Evolutionary conservation across 1,140 invertebrate species (phyloP).

Genomic region (Drosophila teissieri): DNA sequence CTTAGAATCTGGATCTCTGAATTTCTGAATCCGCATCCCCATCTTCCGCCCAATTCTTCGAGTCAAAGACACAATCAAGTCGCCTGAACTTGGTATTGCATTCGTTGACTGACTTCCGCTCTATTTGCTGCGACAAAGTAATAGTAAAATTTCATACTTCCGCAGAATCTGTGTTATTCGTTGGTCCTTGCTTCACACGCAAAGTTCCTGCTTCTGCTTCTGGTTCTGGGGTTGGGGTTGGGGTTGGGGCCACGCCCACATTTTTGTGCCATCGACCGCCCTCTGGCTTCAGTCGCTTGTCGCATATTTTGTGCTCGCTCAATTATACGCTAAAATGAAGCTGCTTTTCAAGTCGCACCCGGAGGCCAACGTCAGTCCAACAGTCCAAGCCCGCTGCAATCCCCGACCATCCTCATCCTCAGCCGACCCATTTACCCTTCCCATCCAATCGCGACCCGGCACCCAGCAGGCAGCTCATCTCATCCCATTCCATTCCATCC

Average conservation of each 20-base stretch:
- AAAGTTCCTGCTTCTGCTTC: not conserved
- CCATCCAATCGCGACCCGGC: not conserved
- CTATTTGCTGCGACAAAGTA: slow-evolving; percentile 80
- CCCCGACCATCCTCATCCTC: not conserved
- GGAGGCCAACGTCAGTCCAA: slow-evolving; percentile 52
- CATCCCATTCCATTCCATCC: not conserved
- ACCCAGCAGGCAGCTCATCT: too few relatives aligned
- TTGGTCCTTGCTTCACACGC: slow-evolving; percentile 10
- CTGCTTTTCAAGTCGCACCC: slow-evolving; percentile 69
- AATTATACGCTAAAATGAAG: slow-evolving; percentile 82
- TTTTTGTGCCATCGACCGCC: slow-evolving; percentile 39
- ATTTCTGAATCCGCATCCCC: not conserved
- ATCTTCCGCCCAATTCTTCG: slow-evolving; percentile 16
- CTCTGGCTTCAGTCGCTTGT: slow-evolving; percentile 61
- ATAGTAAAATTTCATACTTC: slow-evolving; percentile 81
- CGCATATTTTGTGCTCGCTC: slow-evolving; percentile 77
- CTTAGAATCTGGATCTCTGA: too few relatives aligned
- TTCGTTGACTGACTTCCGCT: slow-evolving; percentile 80
- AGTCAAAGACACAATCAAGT: slow-evolving; percentile 71
- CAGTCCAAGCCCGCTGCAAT: slow-evolving; percentile 17
- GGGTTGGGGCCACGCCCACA: slow-evolving; percentile 55
- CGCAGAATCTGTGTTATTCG: slow-evolving; percentile 68
- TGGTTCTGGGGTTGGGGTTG: too few relatives aligned
- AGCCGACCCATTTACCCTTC: not conserved
- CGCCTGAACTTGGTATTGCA: slow-evolving; percentile 54